A percentile compares a stretch with the other conserved stretches of the same genome.
These are phyloP conservation scores for Lagodon rhomboides DNA, from an alignment of 2,797 vertebrate genomes.

Conservation along the genomic window DNA sequence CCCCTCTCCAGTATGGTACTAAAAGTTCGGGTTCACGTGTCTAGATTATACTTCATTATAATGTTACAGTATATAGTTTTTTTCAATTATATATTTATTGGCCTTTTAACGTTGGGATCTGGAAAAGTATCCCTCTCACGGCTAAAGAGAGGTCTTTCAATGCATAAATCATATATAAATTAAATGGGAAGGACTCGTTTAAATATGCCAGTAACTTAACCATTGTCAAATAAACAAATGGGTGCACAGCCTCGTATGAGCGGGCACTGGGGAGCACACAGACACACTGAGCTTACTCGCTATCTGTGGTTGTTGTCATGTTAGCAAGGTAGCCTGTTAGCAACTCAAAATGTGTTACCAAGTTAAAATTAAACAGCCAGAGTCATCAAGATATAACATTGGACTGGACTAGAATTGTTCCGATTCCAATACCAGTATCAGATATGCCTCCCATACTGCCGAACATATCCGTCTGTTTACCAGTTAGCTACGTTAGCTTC, in stretches of 20 bases:
- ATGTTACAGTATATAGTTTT: background rate
- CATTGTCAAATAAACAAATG: background rate
- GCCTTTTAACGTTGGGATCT: background rate
- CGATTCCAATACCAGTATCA: background rate
- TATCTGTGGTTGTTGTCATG: background rate
- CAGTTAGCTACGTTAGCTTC: background rate
- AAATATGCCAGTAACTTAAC: background rate
- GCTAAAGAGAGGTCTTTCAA: background rate
- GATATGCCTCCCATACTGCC: background rate
- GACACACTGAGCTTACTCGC: no score
- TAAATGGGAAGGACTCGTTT: background rate
- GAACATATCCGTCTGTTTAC: background rate
- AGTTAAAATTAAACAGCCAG: background rate
- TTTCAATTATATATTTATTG: background rate
- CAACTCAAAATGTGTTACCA: background rate
- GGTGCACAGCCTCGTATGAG: background rate
- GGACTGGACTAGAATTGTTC: no score
- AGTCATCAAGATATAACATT: background rate
- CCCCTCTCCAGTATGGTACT: background rate
- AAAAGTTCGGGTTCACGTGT: background rate
- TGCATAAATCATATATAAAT: constrained; percentile 4
- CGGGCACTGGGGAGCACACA: background rate
- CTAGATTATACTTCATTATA: background rate
- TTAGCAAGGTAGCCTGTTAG: background rate
- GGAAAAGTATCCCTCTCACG: background rate